Evolutionary conservation across 2,113 vertebrate genomes (phyloP).

Genomic region (Anthoscopus minutus): DNA sequence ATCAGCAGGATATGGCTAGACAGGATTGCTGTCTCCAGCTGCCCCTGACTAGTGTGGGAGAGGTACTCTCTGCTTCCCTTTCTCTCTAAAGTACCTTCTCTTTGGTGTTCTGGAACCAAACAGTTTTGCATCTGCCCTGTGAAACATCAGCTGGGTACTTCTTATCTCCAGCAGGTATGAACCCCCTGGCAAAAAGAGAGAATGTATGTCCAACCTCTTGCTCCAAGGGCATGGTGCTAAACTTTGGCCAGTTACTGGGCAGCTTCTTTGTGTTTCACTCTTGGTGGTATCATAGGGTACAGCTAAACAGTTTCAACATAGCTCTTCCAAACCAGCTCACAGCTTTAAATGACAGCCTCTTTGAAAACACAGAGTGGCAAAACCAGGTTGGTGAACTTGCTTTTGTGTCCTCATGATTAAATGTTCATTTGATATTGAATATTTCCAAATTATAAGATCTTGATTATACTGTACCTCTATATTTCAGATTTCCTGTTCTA

Average conservation of each 20-base stretch:
- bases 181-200: background rate
- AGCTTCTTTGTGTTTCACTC: background rate
- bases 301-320: background rate
- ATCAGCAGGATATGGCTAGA: slow-evolving; percentile 18
- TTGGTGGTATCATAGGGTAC: background rate
- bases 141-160: background rate
- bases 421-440: background rate
- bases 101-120: background rate
- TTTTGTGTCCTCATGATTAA: background rate
- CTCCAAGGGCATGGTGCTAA: background rate
- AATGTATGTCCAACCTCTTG: background rate
- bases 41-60: background rate
- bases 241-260: background rate
- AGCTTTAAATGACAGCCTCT: background rate
- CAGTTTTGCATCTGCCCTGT: background rate
- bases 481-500: background rate
- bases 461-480: background rate
- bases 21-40: background rate
- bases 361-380: background rate
- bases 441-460: background rate
- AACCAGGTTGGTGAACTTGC: background rate
- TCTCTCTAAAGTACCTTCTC: background rate
- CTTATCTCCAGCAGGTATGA: background rate
- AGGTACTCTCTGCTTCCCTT: background rate
- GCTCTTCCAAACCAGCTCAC: background rate